phyloP scores from a whole-genome alignment of 2,888 invertebrate species.

The Argyresthia albistria region DNA sequence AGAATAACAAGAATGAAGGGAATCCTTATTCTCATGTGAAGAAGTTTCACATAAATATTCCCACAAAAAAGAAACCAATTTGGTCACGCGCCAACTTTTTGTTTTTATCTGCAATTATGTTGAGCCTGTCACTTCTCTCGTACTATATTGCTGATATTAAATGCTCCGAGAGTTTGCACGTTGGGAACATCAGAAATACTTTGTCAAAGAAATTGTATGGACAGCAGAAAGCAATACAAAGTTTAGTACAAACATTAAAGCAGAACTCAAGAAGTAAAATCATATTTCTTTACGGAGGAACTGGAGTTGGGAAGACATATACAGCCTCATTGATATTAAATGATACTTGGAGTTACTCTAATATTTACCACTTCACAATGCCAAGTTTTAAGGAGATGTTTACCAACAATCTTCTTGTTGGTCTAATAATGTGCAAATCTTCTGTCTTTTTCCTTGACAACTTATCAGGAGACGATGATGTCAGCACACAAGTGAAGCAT shows the following conservation, averaged over 20 bases:
- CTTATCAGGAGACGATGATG: slow-evolving; percentile 29
- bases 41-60: slow-evolving; percentile 27
- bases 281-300: slow-evolving; percentile 50
- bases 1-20: too few species aligned
- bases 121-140: slow-evolving; percentile 24
- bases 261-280: slow-evolving; percentile 31
- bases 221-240: slow-evolving; percentile 33
- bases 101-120: slow-evolving; percentile 8
- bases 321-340: slow-evolving; percentile 40
- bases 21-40: slow-evolving; percentile 15
- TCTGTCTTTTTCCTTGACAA: slow-evolving; percentile 47
- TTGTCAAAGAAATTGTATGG: slow-evolving; percentile 39
- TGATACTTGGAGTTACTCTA: slow-evolving; percentile 31
- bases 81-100: background rate
- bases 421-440: slow-evolving; percentile 40
- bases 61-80: background rate
- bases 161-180: slow-evolving; percentile 33
- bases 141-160: slow-evolving; percentile 27
- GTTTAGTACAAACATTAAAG: slow-evolving; percentile 31
- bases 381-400: slow-evolving; percentile 41
- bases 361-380: slow-evolving; percentile 57
- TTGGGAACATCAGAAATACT: slow-evolving; percentile 20
- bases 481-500: slow-evolving; percentile 26
- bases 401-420: slow-evolving; percentile 40
- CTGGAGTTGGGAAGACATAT: slow-evolving; percentile 60